Conservation (phyloP, 2,888 invertebrate species). For the Melanargia galathea region DNA sequence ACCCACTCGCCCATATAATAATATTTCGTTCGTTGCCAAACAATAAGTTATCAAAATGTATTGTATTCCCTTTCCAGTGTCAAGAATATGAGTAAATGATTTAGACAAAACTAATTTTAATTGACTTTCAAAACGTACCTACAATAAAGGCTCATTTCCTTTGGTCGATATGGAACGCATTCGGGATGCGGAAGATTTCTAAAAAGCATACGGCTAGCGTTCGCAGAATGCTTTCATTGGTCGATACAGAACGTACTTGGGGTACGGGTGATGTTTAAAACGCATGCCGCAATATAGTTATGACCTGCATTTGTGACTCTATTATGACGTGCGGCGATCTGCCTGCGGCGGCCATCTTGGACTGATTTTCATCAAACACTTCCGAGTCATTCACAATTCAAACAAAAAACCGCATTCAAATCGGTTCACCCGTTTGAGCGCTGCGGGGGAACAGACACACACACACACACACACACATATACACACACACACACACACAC, state of each 20-base stretch:
- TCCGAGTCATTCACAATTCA: no score
- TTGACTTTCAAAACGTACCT: background rate
- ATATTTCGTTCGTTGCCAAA: constrained; percentile 3
- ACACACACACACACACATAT: no score
- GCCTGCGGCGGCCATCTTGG: no score
- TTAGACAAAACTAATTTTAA: background rate
- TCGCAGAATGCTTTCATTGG: no score
- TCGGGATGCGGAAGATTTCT: background rate
- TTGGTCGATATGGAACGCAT: background rate
- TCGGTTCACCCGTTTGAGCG: no score
- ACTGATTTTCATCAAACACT: no score
- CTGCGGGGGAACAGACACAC: no score
- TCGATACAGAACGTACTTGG: no score
- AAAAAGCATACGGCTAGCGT: background rate
- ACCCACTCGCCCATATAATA: constrained; percentile 7
- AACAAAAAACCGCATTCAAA: no score
- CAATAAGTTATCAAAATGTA: constrained; percentile 14
- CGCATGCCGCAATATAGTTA: background rate
- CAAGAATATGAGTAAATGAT: background rate
- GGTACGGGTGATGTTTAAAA: background rate
- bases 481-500: no score
- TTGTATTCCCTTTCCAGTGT: background rate
- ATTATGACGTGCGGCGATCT: no score
- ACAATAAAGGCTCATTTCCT: background rate
- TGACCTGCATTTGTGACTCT: no score